Evolutionary conservation across 2,113 vertebrate species (phyloP).

Genomic region (Dryoscopus gambensis): DNA sequence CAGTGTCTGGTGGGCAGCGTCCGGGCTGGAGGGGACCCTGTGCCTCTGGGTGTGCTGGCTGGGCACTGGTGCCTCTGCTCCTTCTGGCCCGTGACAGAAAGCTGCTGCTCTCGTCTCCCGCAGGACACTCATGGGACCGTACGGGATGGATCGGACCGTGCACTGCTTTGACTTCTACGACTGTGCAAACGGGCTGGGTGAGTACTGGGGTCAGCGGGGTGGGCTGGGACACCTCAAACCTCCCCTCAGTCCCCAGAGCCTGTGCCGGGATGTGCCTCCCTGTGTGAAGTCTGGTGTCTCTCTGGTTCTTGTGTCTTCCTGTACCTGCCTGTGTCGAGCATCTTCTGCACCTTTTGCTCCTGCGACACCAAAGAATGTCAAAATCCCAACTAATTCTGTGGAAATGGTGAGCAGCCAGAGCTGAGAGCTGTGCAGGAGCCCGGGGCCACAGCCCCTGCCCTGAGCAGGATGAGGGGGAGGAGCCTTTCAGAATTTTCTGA

Average conservation of each 20-base stretch:
- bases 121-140: conserved; percentile 90
- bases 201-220: neutral
- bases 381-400: neutral
- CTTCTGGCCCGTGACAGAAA: rapidly evolving
- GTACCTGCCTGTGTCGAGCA: neutral
- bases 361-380: neutral
- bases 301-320: neutral
- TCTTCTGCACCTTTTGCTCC: neutral
- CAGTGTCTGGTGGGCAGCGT: rapidly evolving
- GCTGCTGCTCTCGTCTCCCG: neutral
- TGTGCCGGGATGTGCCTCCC: neutral
- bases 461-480: neutral
- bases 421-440: neutral
- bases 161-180: conserved; percentile 86
- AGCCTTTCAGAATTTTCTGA: neutral
- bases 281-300: neutral
- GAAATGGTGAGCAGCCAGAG: neutral
- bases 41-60: no score
- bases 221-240: neutral
- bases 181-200: conserved; percentile 87
- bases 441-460: neutral
- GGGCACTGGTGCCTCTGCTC: neutral
- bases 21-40: neutral
- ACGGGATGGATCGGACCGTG: conserved; percentile 81
- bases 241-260: neutral